These are phyloP conservation scores for Agapornis canus DNA, from an alignment of 2,797 vertebrate species.

Conservation along the genomic window DNA sequence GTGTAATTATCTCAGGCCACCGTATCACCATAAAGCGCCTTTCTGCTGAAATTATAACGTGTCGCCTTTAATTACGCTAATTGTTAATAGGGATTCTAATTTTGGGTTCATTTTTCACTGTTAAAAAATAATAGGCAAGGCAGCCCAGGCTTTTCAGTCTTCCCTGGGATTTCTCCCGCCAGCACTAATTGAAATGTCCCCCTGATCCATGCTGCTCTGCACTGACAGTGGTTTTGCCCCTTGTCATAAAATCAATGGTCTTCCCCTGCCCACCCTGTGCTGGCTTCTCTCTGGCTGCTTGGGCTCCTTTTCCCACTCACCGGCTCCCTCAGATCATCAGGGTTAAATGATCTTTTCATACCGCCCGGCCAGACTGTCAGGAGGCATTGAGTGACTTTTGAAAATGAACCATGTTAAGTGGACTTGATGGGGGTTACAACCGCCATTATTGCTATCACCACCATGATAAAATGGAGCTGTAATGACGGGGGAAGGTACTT, in stretches of 20 bases:
- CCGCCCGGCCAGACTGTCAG: conserved; percentile 79
- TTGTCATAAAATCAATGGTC: conserved; percentile 94
- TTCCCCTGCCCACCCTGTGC: conserved; percentile 55
- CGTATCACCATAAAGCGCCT: background rate
- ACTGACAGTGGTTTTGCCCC: conserved; percentile 87
- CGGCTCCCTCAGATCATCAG: conserved; percentile 74
- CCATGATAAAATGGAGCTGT: conserved; percentile 72
- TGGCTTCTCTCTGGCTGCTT: conserved; percentile 75
- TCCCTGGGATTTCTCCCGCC: conserved; percentile 44
- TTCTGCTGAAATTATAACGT: conserved; percentile 14
- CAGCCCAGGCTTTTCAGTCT: background rate
- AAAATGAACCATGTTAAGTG: conserved; percentile 79
- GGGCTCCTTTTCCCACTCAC: conserved; percentile 77
- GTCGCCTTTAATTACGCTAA: conserved; percentile 5
- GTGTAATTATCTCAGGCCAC: conserved; percentile 25
- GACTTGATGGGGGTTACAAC: conserved; percentile 77
- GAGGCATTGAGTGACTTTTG: conserved; percentile 78
- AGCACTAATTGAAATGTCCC: conserved; percentile 89
- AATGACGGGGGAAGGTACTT: conserved; percentile 77
- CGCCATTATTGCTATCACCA: conserved; percentile 74
- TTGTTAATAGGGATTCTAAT: conserved; percentile 40
- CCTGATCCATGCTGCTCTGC: conserved; percentile 69
- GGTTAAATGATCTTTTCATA: conserved; percentile 91
- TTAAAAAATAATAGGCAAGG: background rate
- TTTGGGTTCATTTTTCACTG: background rate